Percentiles rank a stretch among this genome's conserved stretches.
phyloP scores from a whole-genome alignment of 2,888 invertebrate genomes.

The Catocala nupta region DNA sequence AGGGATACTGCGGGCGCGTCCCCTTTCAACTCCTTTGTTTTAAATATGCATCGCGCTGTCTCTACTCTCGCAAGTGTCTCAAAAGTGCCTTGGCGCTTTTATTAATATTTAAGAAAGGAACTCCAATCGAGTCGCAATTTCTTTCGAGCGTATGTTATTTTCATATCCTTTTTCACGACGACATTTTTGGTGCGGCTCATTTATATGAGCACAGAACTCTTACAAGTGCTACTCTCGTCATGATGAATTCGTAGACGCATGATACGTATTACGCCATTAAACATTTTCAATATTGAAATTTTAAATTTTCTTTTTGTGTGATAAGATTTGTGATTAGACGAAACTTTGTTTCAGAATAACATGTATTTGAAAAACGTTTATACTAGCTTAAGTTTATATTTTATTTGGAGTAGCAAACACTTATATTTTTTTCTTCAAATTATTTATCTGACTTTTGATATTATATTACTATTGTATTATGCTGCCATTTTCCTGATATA shows the following conservation, averaged over 20 bases:
- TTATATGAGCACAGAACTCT: conserved; percentile 5
- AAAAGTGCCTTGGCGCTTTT: conserved; percentile 74
- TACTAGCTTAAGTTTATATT: too few species aligned
- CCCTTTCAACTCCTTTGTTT: conserved; percentile 64
- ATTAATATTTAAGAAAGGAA: conserved; percentile 80
- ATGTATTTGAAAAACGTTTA: too few species aligned
- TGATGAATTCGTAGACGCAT: neutral
- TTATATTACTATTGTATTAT: too few species aligned
- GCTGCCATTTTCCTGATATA: too few species aligned
- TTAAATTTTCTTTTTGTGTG: too few species aligned
- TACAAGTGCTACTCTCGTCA: neutral
- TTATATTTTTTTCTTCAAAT: too few species aligned
- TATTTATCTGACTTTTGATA: too few species aligned
- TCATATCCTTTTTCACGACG: conserved; percentile 29
- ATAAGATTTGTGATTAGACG: too few species aligned
- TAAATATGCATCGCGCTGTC: conserved; percentile 79
- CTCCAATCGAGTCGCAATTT: conserved; percentile 72
- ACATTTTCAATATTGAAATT: too few species aligned
- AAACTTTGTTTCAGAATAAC: too few species aligned
- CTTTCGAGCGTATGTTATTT: conserved; percentile 53
- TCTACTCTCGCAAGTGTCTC: conserved; percentile 74
- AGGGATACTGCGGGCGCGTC: conserved; percentile 53
- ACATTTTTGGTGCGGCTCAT: conserved; percentile 18
- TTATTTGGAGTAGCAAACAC: too few species aligned
- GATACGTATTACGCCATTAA: too few species aligned